Percentiles rank a stretch among this genome's conserved stretches.
These are phyloP conservation scores for Hippolais icterina DNA, from an alignment of 2,113 vertebrate genomes.

Conservation along the genomic window DNA sequence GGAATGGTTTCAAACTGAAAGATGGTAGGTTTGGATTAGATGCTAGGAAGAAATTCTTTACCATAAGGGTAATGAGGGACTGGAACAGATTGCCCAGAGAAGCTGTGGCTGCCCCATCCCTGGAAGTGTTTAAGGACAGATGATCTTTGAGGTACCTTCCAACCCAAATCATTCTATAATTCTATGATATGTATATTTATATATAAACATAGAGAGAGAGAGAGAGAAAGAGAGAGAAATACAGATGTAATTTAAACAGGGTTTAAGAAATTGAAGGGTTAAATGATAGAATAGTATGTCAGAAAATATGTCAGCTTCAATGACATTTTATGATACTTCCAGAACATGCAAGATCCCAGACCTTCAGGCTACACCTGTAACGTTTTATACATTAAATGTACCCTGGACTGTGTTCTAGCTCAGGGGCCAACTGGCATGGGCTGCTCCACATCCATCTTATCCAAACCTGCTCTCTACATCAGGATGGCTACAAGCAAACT, in stretches of 20 bases:
- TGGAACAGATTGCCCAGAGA: not conserved
- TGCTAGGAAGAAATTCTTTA: not conserved
- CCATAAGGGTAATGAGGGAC: not conserved
- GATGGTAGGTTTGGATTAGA: not conserved
- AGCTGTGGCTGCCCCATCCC: not conserved
- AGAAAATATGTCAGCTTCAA: not conserved
- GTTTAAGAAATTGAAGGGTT: not conserved
- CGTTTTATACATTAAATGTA: not conserved
- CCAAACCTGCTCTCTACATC: not conserved
- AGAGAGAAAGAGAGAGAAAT: not conserved
- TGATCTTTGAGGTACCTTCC: not conserved
- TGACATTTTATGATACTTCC: not conserved
- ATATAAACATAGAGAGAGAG: not conserved
- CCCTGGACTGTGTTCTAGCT: not conserved
- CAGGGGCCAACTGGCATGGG: not conserved
- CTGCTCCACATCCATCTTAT: not conserved
- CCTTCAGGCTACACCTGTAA: slow-evolving; percentile 2
- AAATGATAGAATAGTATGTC: not conserved
- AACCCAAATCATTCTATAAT: not conserved
- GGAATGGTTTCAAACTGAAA: not conserved
- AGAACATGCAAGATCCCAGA: not conserved
- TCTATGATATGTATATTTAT: not conserved
- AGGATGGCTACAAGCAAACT: not conserved
- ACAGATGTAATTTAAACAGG: not conserved
- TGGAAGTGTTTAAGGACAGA: not conserved